Evolutionary conservation across 2,113 vertebrate species (phyloP), one percentile per base, ranked within the genome.

Genomic region (Periophthalmodon schlosseri): DNA sequence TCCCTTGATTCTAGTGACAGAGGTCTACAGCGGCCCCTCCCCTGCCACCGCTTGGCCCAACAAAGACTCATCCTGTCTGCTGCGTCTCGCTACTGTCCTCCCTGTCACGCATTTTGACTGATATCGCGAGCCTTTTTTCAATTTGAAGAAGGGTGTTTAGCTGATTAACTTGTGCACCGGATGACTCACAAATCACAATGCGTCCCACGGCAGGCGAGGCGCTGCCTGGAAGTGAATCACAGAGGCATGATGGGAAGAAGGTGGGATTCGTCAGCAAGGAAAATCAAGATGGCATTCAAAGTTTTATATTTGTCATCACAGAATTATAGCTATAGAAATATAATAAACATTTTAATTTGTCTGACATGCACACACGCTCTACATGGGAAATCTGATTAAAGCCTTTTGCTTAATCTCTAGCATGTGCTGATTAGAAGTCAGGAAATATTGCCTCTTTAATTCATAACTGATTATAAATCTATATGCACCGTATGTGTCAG

Each of bases 171-270:
- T 46, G 7, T 33, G 12, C 76, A 57, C 72, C 7, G 69, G 23
- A 20, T 1, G 46, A 39, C 67, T 72, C 76, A 68, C 77, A 80
- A 83, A 86, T 79, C 84, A 63, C 57, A n/a, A 76, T 65, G 72
- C 21, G 33, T 75, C 81, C 15, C 57, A 67, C 75, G 70, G 67
- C 50, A 73, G 0, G 2, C 15, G 70, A 70, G 69, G 66, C 80
- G 70, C 74, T 80, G 72, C 13, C 71, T 72, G 80, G 77, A 80
- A 81, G 79, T 77, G 80, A 85, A 18, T 80, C 72, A 69, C 54
- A 74, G 66, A 4, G 0, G 54, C 58, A 20, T 81, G 74, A 83
- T 61, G 56, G 74, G 76, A 82, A 86, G 46, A 56, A 75, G 14
- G 68, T 15, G 52, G 63, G 68, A 52, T 20, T 57, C n/a, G 74